Evolutionary conservation across 1,140 invertebrate species (phyloP).

Genomic region (Rhynchophorus ferrugineus): DNA sequence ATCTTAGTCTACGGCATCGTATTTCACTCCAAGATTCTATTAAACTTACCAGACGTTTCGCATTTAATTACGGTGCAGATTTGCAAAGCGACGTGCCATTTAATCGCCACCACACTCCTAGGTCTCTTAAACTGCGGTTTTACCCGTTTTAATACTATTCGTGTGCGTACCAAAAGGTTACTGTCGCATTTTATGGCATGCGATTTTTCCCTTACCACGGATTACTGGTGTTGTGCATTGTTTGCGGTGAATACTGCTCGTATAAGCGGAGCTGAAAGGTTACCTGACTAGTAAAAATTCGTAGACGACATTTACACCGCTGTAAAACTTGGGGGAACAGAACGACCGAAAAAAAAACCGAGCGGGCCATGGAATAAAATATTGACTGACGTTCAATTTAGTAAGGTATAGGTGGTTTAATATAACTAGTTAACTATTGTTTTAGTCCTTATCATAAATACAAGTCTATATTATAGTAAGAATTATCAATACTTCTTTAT

Average conservation of each 20-base stretch:
- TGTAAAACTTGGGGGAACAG: too few relatives aligned
- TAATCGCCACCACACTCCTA: constrained; percentile 5
- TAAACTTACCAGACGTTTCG: constrained; percentile 21
- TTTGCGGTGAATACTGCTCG: not conserved
- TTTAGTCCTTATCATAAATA: too few relatives aligned
- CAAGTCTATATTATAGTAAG: too few relatives aligned
- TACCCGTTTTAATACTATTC: constrained; percentile 2
- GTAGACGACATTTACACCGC: too few relatives aligned
- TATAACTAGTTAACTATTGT: too few relatives aligned
- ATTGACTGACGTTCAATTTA: too few relatives aligned
- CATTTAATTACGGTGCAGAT: constrained; percentile 22
- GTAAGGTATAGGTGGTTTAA: too few relatives aligned
- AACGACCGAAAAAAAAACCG: too few relatives aligned
- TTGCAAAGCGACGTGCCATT: constrained; percentile 13
- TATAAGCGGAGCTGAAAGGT: too few relatives aligned
- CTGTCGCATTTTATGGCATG: not conserved
- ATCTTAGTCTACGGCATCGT: not conserved
- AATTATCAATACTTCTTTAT: too few relatives aligned
- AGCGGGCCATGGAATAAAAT: too few relatives aligned
- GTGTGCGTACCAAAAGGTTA: not conserved
- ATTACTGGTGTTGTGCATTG: not conserved
- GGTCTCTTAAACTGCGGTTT: constrained; percentile 12
- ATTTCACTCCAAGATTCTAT: constrained; percentile 11
- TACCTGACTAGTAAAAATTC: too few relatives aligned
- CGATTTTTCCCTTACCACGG: not conserved